Conservation (phyloP, 2,888 invertebrate genomes). For the Chelonus formosanus region DNA sequence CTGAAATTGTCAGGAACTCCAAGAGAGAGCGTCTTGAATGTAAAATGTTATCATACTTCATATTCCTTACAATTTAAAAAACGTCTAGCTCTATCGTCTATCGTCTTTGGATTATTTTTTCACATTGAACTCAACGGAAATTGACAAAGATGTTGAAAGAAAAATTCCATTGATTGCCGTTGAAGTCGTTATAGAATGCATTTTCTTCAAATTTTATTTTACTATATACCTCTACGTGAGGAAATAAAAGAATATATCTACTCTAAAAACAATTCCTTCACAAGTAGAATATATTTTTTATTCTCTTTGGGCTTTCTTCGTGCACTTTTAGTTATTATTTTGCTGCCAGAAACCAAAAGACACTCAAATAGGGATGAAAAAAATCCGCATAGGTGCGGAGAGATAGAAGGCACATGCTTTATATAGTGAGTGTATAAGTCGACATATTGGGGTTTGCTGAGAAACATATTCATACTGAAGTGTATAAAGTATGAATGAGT, state of each 20-base stretch:
- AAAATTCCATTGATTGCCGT: constrained; percentile 4
- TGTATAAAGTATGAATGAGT: constrained; percentile 8
- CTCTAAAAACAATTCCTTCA: not conserved
- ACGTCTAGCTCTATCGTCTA: not conserved
- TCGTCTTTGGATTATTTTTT: constrained; percentile 5
- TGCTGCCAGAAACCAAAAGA: not conserved
- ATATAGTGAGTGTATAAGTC: constrained; percentile 15
- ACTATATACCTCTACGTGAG: not conserved
- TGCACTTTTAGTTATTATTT: constrained; percentile 11
- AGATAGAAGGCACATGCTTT: not conserved
- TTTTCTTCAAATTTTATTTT: not conserved
- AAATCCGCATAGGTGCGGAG: not conserved
- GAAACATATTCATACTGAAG: not conserved
- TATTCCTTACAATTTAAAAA: constrained; percentile 9
- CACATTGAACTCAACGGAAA: not conserved
- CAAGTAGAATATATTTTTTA: not conserved
- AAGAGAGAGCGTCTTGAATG: constrained; percentile 12
- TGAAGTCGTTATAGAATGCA: constrained; percentile 9
- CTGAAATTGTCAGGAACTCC: constrained; percentile 14
- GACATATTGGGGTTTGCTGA: constrained; percentile 1
- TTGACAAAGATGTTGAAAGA: constrained; percentile 7
- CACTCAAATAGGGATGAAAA: constrained; percentile 1
- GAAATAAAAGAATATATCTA: not conserved
- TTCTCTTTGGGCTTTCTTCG: not conserved
- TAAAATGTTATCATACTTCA: not conserved